A percentile compares a stretch with the other conserved stretches of the same genome.
Conservation (phyloP, 2,113 vertebrate species). For the Stegastes partitus region DNA sequence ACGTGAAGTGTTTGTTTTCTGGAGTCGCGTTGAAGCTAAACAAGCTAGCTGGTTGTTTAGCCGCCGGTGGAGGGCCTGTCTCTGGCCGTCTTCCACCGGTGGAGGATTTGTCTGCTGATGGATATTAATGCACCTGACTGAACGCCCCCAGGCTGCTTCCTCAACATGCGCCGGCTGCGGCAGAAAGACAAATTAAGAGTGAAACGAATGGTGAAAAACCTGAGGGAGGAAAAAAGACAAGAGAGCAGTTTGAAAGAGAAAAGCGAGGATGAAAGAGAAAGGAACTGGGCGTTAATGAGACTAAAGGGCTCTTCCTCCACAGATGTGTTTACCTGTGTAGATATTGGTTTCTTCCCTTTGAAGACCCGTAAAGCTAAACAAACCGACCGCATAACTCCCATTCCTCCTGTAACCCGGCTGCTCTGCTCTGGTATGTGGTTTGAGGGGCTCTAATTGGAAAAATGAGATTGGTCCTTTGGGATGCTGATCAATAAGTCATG, state of each 20-base stretch:
- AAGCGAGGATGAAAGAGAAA: not conserved
- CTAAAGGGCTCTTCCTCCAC: conserved; percentile 7
- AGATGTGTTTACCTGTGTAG: conserved; percentile 35
- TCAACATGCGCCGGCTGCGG: not conserved
- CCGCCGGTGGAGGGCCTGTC: conserved; percentile 6
- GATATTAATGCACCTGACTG: conserved; percentile 60
- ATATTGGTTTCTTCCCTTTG: conserved; percentile 34
- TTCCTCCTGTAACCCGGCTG: conserved; percentile 1
- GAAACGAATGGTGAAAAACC: conserved; percentile 31
- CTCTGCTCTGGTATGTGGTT: not conserved
- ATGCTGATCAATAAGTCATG: conserved; percentile 58
- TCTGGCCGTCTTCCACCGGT: conserved; percentile 19
- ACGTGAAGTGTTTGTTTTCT: conserved; percentile 54
- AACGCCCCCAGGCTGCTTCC: conserved; percentile 48
- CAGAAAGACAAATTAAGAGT: conserved; percentile 46
- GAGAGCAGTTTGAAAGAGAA: conserved; percentile 5
- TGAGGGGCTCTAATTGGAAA: conserved; percentile 28
- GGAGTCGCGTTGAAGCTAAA: conserved; percentile 47
- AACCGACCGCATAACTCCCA: conserved; percentile 9
- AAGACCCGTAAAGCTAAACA: conserved; percentile 26
- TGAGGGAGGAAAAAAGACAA: not conserved
- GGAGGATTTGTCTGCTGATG: conserved; percentile 45
- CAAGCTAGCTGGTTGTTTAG: conserved; percentile 41
- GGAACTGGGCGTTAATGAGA: conserved; percentile 4
- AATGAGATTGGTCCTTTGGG: conserved; percentile 42